phyloP scores from a whole-genome alignment of 2,888 invertebrate genomes.

The Drosophila limbata region DNA sequence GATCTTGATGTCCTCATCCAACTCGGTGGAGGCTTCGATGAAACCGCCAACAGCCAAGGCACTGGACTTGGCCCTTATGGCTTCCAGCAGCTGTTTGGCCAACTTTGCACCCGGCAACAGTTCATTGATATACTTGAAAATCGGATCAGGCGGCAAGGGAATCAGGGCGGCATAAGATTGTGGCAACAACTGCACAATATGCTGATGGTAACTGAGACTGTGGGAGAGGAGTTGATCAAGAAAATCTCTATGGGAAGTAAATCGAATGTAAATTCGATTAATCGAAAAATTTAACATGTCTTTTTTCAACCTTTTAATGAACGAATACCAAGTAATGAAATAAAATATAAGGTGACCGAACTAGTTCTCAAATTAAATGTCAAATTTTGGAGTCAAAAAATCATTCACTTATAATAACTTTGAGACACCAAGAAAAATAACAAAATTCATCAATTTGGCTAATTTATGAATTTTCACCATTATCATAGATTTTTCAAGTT shows the following conservation, averaged over 20 bases:
- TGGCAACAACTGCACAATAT: slow-evolving; percentile 96
- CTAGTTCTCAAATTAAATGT: too few relatives aligned
- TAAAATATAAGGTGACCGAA: too few relatives aligned
- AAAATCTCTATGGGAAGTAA: not conserved
- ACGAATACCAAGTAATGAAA: too few relatives aligned
- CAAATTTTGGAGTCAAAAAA: too few relatives aligned
- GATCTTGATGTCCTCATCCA: slow-evolving; percentile 36
- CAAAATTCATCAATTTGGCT: too few relatives aligned
- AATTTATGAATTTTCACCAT: too few relatives aligned
- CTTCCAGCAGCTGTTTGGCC: slow-evolving; percentile 81
- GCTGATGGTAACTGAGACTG: slow-evolving; percentile 96
- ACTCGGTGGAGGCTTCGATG: not conserved
- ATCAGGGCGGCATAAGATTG: slow-evolving; percentile 92
- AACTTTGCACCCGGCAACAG: slow-evolving; percentile 89
- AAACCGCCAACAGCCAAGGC: slow-evolving; percentile 23
- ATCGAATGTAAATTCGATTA: not conserved
- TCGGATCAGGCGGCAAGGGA: slow-evolving; percentile 93
- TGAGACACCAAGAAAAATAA: too few relatives aligned
- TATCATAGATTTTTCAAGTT: too few relatives aligned
- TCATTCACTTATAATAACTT: too few relatives aligned
- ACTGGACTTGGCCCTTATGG: slow-evolving; percentile 30
- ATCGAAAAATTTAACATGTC: not conserved
- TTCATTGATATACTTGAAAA: slow-evolving; percentile 95
- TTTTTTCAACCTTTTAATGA: too few relatives aligned
- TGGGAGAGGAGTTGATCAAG: not conserved